A percentile compares a stretch with the other conserved stretches of the same genome.
These are phyloP conservation scores for Benthosema pterotum DNA, from an alignment of 2,797 vertebrate species.

Conservation along the genomic window DNA sequence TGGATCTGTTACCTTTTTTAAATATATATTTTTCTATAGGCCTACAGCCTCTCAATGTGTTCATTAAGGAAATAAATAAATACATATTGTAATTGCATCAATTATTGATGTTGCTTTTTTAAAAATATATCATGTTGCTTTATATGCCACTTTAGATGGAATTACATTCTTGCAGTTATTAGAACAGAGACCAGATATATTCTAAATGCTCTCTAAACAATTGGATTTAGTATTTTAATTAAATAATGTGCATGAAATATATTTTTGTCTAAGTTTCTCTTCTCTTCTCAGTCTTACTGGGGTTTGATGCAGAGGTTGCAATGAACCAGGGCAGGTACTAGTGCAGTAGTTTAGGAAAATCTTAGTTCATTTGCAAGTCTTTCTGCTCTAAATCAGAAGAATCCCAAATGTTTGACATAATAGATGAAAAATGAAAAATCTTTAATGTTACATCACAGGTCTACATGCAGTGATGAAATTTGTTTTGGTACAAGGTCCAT, in stretches of 20 bases:
- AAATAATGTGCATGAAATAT: conserved; percentile 18
- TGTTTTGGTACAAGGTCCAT: no score
- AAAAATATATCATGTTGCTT: conserved; percentile 45
- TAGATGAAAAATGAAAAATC: no score
- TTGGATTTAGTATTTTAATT: conserved; percentile 16
- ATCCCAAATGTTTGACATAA: background rate
- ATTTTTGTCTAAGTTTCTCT: conserved; percentile 22
- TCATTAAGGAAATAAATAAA: conserved; percentile 58
- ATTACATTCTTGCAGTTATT: conserved; percentile 34
- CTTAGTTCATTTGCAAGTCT: conserved; percentile 15
- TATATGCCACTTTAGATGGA: conserved; percentile 32
- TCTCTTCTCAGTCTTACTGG: conserved; percentile 65
- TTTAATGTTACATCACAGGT: no score
- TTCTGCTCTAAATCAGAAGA: background rate
- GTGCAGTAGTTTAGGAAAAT: conserved; percentile 42
- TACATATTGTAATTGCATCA: conserved; percentile 55
- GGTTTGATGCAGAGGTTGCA: conserved; percentile 67
- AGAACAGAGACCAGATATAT: conserved; percentile 24
- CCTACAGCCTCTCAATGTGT: conserved; percentile 51
- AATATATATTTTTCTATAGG: conserved; percentile 70
- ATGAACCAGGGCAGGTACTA: conserved; percentile 63
- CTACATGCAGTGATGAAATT: no score
- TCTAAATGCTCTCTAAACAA: conserved; percentile 31
- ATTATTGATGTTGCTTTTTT: conserved; percentile 65
- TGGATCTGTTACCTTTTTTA: conserved; percentile 71